Evolutionary conservation across 2,888 invertebrate species (phyloP), one percentile per base, ranked within the genome.

Genomic region (Parnassius orleans): DNA sequence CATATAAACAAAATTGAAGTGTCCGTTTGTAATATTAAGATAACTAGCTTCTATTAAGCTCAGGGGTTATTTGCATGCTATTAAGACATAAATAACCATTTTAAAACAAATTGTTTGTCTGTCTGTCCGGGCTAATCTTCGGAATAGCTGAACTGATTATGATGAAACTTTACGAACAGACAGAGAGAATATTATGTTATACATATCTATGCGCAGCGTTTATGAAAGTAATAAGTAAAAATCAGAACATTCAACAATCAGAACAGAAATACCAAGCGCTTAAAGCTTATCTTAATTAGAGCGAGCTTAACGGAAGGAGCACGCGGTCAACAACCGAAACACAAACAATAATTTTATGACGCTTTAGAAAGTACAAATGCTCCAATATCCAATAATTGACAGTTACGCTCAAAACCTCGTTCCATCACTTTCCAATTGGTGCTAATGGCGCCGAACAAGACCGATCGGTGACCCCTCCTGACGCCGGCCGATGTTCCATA

Each of bases 351-450:
- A 53, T 19, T 60, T 42, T 43, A 44, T 43, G 50, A 53, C 33
- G 48, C 48, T 62, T 62, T 62, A 63, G 63, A 63, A 63, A 63
- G 63, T 63, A 58, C 58, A 54, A 47, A 41, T 44, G 58, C 41
- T 61, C 57, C 53, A 57, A 57, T 57, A 61, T 57, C 59, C 51
- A 53, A 60, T 63, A 61, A 60, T 42, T 54, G 66, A 65, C 65
- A 66, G 60, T 59, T 59, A 64, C 57, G 54, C 60, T 41, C 54
- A 55, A 63, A 64, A 57, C 54, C 63, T 47, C 42, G 52, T 58
- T 63, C 63, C 53, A 50, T 55, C 60, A 58, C 63, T 61, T 50
- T 56, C 58, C 53, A 33, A n/a, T 53, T 51, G 61, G 48, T 41
- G 48, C 44, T 43, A 43, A 46, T 15, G 51, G 52, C 14, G 50